Base-by-base conservation (phyloP, 1,140 invertebrate species). In the Ips nitidus region DNA sequence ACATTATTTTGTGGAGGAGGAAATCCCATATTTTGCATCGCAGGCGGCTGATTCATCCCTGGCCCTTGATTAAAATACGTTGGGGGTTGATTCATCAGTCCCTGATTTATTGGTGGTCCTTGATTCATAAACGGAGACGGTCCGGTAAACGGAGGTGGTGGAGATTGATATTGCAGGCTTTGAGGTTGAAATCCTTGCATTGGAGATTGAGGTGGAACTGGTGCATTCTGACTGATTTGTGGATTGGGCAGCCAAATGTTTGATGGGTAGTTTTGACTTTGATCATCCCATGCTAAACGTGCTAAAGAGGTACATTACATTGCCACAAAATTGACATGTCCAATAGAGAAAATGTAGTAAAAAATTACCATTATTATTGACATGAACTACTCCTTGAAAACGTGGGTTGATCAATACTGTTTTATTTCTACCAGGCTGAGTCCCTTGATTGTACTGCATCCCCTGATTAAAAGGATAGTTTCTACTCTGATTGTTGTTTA, bases 321-420 rank as follows among this genome's bases (percentile, higher is more conserved):
- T 50, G 40, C 60, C 45, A 22, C 47, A 47, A 3, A 8, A 40
- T 56, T 1, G 22, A 7, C 41, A 42, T 55, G 56, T 55, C 56
- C 50, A 42, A 4, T 65, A 53, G 58, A 50, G 38, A 67, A 50
- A 8, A 47, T 61, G 22, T 22, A 22, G 22, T 22, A 22, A 22
- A 22, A 22, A 22, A 50, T 3, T 50, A 71, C 65, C 52, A 57
- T 57, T 72, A 53, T 69, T 64, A 67, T 72, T 72, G 7, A 72
- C 66, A 64, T 66, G 62, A 40, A 74, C 62, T n/a, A 66, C 58
- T 2, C 73, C 73, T 41, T 70, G 65, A 41, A 71, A 74, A 60
- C 70, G 62, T 37, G 73, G 73, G 52, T 74, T 74, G 2, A 74
- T 72, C 37, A 74, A 59, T 41, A 74, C 73, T 6, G 70, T 74